Percentiles rank a stretch among this genome's conserved stretches.
phyloP scores from a whole-genome alignment of 2,113 vertebrate genomes.

The Isichthys henryi region DNA sequence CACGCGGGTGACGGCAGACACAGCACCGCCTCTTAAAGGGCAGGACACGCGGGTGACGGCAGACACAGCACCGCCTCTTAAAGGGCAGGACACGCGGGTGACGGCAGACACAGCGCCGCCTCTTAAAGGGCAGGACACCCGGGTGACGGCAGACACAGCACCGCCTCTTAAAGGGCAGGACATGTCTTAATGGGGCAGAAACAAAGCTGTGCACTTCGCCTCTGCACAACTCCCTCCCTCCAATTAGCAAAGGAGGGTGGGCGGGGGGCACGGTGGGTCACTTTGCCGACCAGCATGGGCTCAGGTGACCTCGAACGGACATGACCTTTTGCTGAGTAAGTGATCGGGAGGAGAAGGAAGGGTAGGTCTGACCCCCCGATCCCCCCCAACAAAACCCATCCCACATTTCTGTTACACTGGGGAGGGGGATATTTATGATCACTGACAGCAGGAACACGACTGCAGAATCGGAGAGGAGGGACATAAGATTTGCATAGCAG shows the following conservation, averaged over 20 bases:
- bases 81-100: background rate
- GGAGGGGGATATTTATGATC: background rate
- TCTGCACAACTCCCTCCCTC: background rate
- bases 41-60: too few species aligned
- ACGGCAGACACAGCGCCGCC: background rate
- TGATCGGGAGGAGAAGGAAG: background rate
- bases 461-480: background rate
- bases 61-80: too few species aligned
- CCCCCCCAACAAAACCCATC: background rate
- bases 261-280: background rate
- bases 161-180: background rate
- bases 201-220: background rate
- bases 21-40: too few species aligned
- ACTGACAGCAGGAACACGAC: background rate
- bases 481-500: background rate
- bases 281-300: background rate
- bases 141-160: background rate
- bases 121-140: background rate
- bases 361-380: background rate
- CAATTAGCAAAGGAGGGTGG: background rate
- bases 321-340: background rate
- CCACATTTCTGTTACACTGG: background rate
- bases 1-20: background rate
- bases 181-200: conserved; percentile 12
- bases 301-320: background rate